These are phyloP conservation scores for Molossus alvarezi DNA, from an alignment of 2,797 vertebrate genomes.

Conservation along the genomic window DNA sequence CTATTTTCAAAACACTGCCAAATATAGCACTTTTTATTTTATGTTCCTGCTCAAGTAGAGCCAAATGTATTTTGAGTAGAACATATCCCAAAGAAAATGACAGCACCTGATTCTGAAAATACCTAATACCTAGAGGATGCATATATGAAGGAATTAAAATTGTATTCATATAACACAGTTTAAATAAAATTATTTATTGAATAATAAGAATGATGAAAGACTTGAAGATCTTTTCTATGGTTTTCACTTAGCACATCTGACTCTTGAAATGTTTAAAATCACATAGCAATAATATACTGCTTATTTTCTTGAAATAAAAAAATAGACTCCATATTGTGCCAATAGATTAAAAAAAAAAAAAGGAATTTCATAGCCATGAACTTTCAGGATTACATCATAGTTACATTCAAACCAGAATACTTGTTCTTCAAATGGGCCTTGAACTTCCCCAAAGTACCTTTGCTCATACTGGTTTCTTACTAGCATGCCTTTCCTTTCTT, in stretches of 20 bases:
- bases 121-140: neutral
- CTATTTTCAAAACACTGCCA: constrained; percentile 65
- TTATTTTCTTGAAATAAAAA: constrained; percentile 55
- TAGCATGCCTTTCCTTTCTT: neutral
- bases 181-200: constrained; percentile 61
- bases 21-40: constrained; percentile 21
- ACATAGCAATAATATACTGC: neutral
- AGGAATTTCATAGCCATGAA: neutral
- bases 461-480: neutral
- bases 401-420: constrained; percentile 39
- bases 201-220: constrained; percentile 14
- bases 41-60: neutral
- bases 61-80: constrained; percentile 47
- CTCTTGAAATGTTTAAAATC: constrained; percentile 57
- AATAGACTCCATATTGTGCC: neutral
- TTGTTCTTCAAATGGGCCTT: constrained; percentile 8
- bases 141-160: neutral
- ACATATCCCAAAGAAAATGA: constrained; percentile 15
- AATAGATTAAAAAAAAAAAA: neutral
- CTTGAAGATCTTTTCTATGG: neutral
- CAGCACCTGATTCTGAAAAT: constrained; percentile 27
- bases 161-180: neutral
- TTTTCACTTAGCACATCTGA: constrained; percentile 19
- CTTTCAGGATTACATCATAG: constrained; percentile 34
- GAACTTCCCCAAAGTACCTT: neutral